These are phyloP conservation scores for Trinorchestia longiramus DNA, from an alignment of 1,140 invertebrate genomes.

Conservation along the genomic window DNA sequence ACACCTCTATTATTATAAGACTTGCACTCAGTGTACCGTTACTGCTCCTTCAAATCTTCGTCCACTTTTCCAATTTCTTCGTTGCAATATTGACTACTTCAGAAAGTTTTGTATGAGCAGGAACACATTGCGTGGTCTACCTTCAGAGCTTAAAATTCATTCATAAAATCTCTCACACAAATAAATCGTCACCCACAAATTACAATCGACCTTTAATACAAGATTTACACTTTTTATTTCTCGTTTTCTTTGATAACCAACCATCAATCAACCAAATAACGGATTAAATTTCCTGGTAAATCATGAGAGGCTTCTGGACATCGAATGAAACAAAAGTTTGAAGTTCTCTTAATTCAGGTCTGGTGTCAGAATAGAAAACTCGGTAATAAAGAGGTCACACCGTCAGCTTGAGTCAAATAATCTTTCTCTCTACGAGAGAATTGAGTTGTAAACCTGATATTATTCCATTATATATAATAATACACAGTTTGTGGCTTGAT, in stretches of 20 bases:
- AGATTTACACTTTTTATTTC: background rate
- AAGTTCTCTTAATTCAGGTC: background rate
- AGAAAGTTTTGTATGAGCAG: background rate
- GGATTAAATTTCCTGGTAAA: background rate
- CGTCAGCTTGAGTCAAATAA: background rate
- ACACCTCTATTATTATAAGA: background rate
- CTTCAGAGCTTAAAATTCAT: background rate
- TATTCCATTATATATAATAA: too few species aligned
- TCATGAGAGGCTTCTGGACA: background rate
- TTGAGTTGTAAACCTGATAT: too few species aligned
- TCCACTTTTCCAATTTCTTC: background rate
- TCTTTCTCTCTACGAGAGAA: too few species aligned
- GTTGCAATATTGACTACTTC: background rate
- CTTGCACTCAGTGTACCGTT: too few species aligned
- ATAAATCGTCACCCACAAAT: background rate
- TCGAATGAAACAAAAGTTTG: background rate
- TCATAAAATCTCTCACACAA: background rate
- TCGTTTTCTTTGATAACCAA: background rate
- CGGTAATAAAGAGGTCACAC: too few species aligned
- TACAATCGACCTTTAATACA: background rate
- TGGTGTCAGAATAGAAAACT: background rate
- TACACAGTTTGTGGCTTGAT: too few species aligned
- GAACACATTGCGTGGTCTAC: background rate
- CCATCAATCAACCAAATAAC: background rate
- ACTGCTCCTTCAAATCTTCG: background rate